Evolutionary conservation across 2,888 invertebrate genomes (phyloP), one percentile per base, ranked within the genome.

Genomic region (Hoplodrina ambigua): DNA sequence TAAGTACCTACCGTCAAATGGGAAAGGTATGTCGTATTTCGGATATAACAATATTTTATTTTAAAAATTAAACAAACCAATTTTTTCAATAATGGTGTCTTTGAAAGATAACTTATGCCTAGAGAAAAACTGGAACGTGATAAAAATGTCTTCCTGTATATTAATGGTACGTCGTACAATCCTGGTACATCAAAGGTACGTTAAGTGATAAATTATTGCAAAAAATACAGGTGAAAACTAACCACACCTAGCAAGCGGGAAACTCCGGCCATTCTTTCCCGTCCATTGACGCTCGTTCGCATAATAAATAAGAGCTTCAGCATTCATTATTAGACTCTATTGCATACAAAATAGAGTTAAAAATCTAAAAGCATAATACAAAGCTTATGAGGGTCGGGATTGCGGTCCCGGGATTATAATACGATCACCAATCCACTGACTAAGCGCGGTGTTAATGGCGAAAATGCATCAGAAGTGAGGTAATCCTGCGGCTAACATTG

Each of bases 381-480:
- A 25, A 44, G 50, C 30, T 55, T 72, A 61, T 62, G 44, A 58
- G 62, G 61, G 69, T 73, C 37, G 60, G 50, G 46, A 54, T 25
- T 33, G 60, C 60, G 76, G 65, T 55, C 50, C 7, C 6, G 49
- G 56, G 60, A 69, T 74, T 78, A 78, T 78, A 62, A 52, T 69
- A 64, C 52, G 52, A 74, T 74, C 64, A 58, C 61, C 74, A 61
- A 69, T 78, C 44, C 6, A 55, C 61, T 57, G 41, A 20, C 52
- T 65, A 64, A 68, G 61, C 60, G 46, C 25, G 61, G 57, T 49
- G 54, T 78, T 73, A 78, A 78, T 77, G 55, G 69, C 11, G 33
- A 69, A 77, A 78, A 78, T 69, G 64, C 74, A 73, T 78, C 63
- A 64, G 46, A 72, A 67, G 20, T 72, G 41, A 17, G 15, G 15